These are phyloP conservation scores for Neosilurus hyrtlii DNA, from an alignment of 2,797 vertebrate genomes.

Conservation along the genomic window DNA sequence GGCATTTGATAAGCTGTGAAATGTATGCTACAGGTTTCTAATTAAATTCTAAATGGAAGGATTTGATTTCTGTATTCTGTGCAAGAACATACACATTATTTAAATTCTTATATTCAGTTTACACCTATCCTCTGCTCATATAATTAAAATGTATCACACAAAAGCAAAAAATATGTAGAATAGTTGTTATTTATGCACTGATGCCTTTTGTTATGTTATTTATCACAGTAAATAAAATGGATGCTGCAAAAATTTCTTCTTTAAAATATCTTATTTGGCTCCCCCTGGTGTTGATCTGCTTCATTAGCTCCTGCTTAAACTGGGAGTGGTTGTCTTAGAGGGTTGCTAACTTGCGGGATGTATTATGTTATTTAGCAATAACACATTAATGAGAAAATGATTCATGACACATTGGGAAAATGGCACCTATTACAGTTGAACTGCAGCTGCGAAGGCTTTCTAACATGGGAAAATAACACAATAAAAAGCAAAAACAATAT, in stretches of 20 bases:
- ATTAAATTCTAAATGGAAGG: not conserved
- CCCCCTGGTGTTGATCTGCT: constrained; percentile 49
- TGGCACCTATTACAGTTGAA: constrained; percentile 61
- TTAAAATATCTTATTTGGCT: constrained; percentile 43
- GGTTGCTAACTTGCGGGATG: constrained; percentile 35
- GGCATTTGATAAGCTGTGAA: not conserved
- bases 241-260: not conserved
- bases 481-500: no score
- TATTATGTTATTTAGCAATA: constrained; percentile 50
- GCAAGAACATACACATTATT: not conserved
- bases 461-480: no score
- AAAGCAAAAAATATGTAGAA: not conserved
- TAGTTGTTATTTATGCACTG: constrained; percentile 8
- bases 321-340: constrained; percentile 40
- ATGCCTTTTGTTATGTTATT: constrained; percentile 23
- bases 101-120: not conserved
- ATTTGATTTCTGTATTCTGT: constrained; percentile 8
- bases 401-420: constrained; percentile 56
- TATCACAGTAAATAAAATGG: constrained; percentile 38
- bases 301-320: constrained; percentile 17
- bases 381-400: constrained; percentile 57
- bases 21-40: not conserved
- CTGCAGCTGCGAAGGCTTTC: constrained; percentile 43
- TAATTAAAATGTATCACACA: constrained; percentile 27
- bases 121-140: not conserved